Conservation (phyloP, 2,113 vertebrate species). For the Limnothrissa miodon region DNA sequence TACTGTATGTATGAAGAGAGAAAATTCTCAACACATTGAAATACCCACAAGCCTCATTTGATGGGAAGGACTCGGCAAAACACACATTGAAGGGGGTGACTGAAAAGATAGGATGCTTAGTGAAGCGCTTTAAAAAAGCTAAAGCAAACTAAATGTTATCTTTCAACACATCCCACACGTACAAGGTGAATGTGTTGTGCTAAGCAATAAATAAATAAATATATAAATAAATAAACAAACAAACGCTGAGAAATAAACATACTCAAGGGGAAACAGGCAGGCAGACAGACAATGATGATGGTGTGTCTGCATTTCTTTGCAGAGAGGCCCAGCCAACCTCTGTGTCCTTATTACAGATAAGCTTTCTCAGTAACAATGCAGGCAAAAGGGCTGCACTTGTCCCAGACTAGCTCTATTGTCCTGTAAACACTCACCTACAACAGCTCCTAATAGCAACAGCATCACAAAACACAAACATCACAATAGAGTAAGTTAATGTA, state of each 20-base stretch:
- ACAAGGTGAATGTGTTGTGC: background rate
- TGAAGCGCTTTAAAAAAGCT: too few relatives aligned
- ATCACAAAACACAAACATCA: background rate
- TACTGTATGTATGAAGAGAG: conserved; percentile 34
- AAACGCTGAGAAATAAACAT: too few relatives aligned
- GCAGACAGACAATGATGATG: background rate
- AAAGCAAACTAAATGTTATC: too few relatives aligned
- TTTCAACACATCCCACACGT: background rate
- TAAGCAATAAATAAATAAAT: background rate
- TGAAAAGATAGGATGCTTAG: background rate
- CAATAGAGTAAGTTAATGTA: background rate
- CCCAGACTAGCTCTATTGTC: background rate
- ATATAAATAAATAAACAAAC: too few relatives aligned
- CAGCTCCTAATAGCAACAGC: background rate
- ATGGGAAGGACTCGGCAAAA: conserved; percentile 26
- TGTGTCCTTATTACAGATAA: conserved; percentile 25
- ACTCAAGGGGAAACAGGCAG: background rate
- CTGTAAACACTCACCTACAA: background rate
- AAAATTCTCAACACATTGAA: conserved; percentile 29
- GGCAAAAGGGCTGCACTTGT: background rate
- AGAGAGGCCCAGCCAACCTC: background rate
- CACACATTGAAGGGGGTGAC: conserved; percentile 7
- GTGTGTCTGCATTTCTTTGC: background rate
- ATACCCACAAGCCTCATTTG: conserved; percentile 43
- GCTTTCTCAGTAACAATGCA: background rate